Conservation (phyloP, 2,888 invertebrate species). For the Rhingia rostrata region DNA sequence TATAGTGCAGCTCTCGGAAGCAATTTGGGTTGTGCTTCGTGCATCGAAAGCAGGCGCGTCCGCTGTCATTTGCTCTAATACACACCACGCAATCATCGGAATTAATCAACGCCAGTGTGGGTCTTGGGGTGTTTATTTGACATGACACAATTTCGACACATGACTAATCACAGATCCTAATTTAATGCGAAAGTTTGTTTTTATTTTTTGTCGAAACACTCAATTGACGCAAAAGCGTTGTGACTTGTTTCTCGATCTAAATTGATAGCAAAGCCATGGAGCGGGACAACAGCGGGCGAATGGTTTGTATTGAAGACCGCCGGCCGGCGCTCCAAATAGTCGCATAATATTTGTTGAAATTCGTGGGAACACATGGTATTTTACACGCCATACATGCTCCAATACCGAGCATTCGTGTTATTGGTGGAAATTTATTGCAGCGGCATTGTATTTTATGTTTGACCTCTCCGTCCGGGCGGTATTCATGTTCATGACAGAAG, state of each 20-base stretch:
- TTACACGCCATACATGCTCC: not conserved
- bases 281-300: not conserved
- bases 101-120: not conserved
- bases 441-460: constrained; percentile 54
- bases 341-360: not conserved
- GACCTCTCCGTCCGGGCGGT: constrained; percentile 22
- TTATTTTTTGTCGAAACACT: not conserved
- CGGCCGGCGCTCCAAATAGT: constrained; percentile 2
- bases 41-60: constrained; percentile 16
- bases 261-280: constrained; percentile 22
- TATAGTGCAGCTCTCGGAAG: constrained; percentile 5
- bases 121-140: not conserved
- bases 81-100: not conserved
- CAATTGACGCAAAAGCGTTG: constrained; percentile 19
- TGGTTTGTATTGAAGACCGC: constrained; percentile 18
- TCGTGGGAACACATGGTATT: not conserved
- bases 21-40: constrained; percentile 32
- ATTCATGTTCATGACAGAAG: constrained; percentile 60
- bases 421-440: constrained; percentile 48
- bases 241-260: constrained; percentile 16
- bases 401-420: not conserved
- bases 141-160: not conserved
- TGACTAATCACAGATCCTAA: not conserved
- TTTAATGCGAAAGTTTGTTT: not conserved
- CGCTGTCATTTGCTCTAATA: constrained; percentile 1